phyloP scores from a whole-genome alignment of 1,140 invertebrate species.

The Danaus melanippus region DNA sequence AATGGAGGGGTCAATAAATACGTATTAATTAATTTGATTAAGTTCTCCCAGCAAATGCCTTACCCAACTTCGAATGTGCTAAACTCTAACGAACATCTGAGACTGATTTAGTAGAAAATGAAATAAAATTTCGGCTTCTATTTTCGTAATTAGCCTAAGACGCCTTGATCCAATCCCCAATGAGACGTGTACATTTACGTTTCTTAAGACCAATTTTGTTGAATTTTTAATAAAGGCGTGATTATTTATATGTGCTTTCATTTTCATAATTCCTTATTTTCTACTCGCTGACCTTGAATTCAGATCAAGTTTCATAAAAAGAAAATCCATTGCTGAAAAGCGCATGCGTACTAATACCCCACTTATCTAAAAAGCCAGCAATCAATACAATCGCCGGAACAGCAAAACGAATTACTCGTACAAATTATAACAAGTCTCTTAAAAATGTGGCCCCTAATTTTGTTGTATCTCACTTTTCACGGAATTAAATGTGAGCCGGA shows the following conservation, averaged over 20 bases:
- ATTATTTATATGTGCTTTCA: slow-evolving; percentile 11
- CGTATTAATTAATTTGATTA: slow-evolving; percentile 11
- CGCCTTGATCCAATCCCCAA: slow-evolving; percentile 30
- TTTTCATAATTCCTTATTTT: slow-evolving; percentile 8
- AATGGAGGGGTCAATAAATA: slow-evolving; percentile 61
- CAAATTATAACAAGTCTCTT: slow-evolving; percentile 38
- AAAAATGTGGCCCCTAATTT: slow-evolving; percentile 48
- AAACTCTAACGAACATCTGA: slow-evolving; percentile 51
- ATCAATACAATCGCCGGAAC: slow-evolving; percentile 43
- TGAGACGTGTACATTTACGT: slow-evolving; percentile 17
- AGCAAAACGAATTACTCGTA: slow-evolving; percentile 1
- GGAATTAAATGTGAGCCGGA: slow-evolving; percentile 56
- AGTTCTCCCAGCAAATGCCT: slow-evolving; percentile 13
- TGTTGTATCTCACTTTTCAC: slow-evolving; percentile 32
- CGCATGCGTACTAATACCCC: slow-evolving; percentile 48
- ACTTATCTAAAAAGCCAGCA: slow-evolving; percentile 24
- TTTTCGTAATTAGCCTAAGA: slow-evolving; percentile 56
- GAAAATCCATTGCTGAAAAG: slow-evolving; percentile 19
- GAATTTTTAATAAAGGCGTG: slow-evolving; percentile 36
- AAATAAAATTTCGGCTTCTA: slow-evolving; percentile 62
- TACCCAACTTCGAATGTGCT: slow-evolving; percentile 28
- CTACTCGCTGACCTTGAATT: slow-evolving; percentile 34
- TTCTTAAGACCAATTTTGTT: slow-evolving; percentile 41
- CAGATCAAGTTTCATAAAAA: slow-evolving; percentile 6
- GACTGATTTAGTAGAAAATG: slow-evolving; percentile 59